A percentile compares a stretch with the other conserved stretches of the same genome.
Evolutionary conservation across 2,797 vertebrate species (phyloP).

Genomic region (Hirundo rustica): DNA sequence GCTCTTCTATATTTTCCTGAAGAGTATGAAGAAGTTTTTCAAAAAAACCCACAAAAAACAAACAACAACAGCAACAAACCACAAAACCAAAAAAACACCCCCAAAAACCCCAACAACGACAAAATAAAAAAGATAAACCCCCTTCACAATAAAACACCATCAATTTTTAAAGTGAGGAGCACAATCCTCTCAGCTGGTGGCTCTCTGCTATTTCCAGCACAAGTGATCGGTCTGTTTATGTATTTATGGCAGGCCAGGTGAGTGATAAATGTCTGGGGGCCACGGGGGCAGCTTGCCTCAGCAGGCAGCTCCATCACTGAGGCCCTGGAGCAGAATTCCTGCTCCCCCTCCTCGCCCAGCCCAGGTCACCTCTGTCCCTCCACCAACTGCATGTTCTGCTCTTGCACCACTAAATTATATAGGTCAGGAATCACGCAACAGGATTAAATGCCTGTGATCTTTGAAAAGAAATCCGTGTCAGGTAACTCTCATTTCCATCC

Average conservation of each 20-base stretch:
- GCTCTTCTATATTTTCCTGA: background rate
- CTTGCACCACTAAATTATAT: background rate
- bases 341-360: background rate
- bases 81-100: too few relatives aligned
- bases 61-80: background rate
- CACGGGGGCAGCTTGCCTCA: rapidly evolving
- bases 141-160: background rate
- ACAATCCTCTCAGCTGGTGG: background rate
- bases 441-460: conserved; percentile 44
- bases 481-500: conserved; percentile 35
- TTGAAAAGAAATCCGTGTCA: conserved; percentile 17
- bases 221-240: background rate
- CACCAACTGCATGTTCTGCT: background rate
- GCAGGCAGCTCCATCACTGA: background rate
- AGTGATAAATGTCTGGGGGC: background rate
- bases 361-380: background rate
- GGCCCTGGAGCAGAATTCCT: background rate
- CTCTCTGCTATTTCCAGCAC: background rate
- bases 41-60: too few relatives aligned
- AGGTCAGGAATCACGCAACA: background rate
- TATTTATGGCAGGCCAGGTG: background rate
- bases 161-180: background rate
- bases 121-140: too few relatives aligned
- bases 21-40: background rate
- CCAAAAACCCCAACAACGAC: too few relatives aligned